Conservation (phyloP, 2,113 vertebrate genomes). For the Antechinus stuartii region DNA sequence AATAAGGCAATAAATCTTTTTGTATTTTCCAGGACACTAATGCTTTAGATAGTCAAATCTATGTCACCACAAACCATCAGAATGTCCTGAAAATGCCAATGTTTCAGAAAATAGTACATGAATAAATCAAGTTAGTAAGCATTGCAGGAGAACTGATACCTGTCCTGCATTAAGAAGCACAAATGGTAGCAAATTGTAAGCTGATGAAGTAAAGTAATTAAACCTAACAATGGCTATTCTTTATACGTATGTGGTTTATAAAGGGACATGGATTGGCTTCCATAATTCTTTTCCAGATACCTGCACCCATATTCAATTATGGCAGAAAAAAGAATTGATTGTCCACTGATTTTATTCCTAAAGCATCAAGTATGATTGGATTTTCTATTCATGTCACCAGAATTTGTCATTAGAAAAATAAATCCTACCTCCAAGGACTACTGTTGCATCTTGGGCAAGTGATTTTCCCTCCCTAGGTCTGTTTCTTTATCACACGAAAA, state of each 20-base stretch:
- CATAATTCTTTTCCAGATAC: background rate
- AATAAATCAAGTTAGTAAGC: background rate
- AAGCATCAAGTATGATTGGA: background rate
- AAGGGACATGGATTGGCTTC: background rate
- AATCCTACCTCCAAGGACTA: background rate
- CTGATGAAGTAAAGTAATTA: background rate
- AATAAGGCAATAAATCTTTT: background rate
- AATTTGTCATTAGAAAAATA: background rate
- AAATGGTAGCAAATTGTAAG: background rate
- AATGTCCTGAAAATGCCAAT: background rate
- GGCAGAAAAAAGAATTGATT: background rate
- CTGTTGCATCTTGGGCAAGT: background rate
- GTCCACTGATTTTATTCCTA: background rate
- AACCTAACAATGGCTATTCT: background rate
- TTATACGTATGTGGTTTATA: background rate
- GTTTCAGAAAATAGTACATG: background rate
- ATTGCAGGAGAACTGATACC: background rate
- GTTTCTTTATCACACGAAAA: background rate
- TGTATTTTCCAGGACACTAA: background rate
- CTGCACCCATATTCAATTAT: background rate
- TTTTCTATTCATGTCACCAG: background rate
- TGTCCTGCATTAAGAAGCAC: background rate
- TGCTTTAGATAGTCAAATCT: background rate
- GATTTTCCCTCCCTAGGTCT: background rate
- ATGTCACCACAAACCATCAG: background rate